phyloP scores from a whole-genome alignment of 2,113 vertebrate species.

The Phainopepla nitens region DNA sequence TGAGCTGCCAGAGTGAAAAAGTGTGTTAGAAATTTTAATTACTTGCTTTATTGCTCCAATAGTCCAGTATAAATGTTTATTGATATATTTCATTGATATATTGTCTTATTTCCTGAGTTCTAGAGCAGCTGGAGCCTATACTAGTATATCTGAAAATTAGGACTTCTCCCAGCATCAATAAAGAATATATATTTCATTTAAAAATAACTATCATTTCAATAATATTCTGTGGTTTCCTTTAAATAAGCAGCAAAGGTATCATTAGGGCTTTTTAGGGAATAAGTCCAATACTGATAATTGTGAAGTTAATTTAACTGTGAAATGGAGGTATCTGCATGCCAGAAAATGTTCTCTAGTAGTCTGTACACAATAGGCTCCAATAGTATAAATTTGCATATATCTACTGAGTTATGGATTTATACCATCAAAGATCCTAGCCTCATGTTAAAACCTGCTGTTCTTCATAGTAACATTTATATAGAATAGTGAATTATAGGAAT shows the following conservation, averaged over 20 bases:
- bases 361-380: not conserved
- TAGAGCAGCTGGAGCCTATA: not conserved
- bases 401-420: not conserved
- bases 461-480: not conserved
- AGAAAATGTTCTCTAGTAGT: not conserved
- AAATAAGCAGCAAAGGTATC: not conserved
- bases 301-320: conserved; percentile 13
- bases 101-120: not conserved
- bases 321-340: not conserved
- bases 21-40: not conserved
- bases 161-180: not conserved
- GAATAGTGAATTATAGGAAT: not conserved
- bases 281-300: not conserved
- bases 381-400: not conserved
- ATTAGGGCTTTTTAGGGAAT: not conserved
- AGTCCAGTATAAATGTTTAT: not conserved
- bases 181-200: not conserved
- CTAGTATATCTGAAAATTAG: not conserved
- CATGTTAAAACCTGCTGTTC: not conserved
- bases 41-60: not conserved
- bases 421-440: not conserved
- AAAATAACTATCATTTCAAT: not conserved
- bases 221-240: not conserved
- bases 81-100: not conserved
- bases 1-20: not conserved